Base-by-base conservation (phyloP, 2,888 invertebrate species). In the Polymixis lichenea region DNA sequence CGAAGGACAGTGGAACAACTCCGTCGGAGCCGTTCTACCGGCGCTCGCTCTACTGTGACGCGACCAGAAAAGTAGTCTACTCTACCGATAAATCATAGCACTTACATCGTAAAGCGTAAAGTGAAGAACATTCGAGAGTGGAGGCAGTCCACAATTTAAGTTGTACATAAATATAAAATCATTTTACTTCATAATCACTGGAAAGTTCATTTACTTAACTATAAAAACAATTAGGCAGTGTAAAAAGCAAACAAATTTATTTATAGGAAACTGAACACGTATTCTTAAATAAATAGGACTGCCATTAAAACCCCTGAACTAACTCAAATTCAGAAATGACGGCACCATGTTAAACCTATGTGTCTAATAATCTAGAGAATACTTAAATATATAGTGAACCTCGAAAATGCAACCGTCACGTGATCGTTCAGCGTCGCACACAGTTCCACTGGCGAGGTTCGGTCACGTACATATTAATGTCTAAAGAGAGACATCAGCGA, bases 261-360 rank as follows among this genome's bases (percentile, higher is more conserved):
- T 78, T 78, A 87, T 82, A 79, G 75, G 80, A 84, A 81, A 85
- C 77, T 75, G 75, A 87, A 84, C 78, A 84, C 73, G 76, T 81
- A 83, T 85, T 83, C 86, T 91, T 89, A 92, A 93, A 91, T 88
- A 91, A 82, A 91, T 90, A 89, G 92, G 93, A 95, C 95, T 95
- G 95, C 95, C 94, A 82, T 83, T 87, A 81, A 79, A 91, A 91
- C 91, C 93, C 93, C 91, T 90, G 95, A 95, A 95, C 96, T 95
- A 96, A 96, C 96, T 95, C 95, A 95, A 96, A 96, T 95, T 96
- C 96, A 96, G 94, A 92, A 93, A 94, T 93, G 95, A 92, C 95
- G 95, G 94, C 93, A 94, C 94, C 93, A 90, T 92, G 88, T 92
- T 94, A 94, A 92, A 86, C 93, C 95, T 95, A 95, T 88, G 84